phyloP scores from a whole-genome alignment of 2,888 invertebrate species.

The Ametastegia equiseti region DNA sequence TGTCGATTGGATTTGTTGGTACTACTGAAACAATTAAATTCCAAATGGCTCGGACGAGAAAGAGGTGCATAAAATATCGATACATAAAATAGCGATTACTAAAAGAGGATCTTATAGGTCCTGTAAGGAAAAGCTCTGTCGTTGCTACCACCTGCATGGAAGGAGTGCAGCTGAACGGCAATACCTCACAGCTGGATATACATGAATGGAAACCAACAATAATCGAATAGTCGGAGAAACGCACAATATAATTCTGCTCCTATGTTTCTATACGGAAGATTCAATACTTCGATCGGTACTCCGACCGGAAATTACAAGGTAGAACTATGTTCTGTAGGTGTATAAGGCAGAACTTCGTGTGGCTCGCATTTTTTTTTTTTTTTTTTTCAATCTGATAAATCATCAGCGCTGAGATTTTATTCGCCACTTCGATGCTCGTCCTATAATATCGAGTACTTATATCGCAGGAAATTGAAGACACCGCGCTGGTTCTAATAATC shows the following conservation, averaged over 20 bases:
- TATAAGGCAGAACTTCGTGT: background rate
- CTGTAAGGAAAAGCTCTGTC: background rate
- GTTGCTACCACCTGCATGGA: too few species aligned
- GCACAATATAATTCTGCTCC: background rate
- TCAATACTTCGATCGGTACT: background rate
- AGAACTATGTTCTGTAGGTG: background rate
- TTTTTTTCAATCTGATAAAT: background rate
- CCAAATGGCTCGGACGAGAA: slow-evolving; percentile 1
- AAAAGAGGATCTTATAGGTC: background rate
- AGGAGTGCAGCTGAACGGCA: too few species aligned
- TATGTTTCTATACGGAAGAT: background rate
- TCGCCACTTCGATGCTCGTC: background rate
- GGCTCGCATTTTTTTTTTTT: background rate
- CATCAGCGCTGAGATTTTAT: background rate
- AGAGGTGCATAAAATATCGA: background rate
- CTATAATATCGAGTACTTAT: background rate
- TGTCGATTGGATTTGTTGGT: slow-evolving; percentile 10
- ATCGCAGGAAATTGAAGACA: background rate
- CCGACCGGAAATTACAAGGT: background rate
- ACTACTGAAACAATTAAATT: slow-evolving; percentile 26
- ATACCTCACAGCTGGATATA: background rate
- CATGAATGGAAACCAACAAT: background rate
- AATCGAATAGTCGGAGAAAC: background rate
- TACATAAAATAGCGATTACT: background rate
- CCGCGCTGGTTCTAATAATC: background rate